Base-by-base conservation (phyloP, 2,113 vertebrate genomes). In the Anolis sagrei region DNA sequence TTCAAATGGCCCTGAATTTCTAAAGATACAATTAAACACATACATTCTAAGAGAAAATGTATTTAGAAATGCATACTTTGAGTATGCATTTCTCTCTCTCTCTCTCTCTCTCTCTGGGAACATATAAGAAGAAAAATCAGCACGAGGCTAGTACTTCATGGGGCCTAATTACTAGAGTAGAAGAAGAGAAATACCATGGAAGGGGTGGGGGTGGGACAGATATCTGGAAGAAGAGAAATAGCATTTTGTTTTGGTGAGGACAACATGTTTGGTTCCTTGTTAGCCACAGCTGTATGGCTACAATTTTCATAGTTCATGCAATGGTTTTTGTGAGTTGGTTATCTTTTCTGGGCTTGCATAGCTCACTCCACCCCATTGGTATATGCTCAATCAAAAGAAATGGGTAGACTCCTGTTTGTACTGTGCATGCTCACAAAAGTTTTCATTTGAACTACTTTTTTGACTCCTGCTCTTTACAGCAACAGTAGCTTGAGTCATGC, bases 11-110 rank as follows among this genome's bases (percentile, higher is more conserved):
- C 19, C 19, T 34, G 25, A 25, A 21, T 14, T 13, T 61, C 51
- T 78, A n/a, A 61, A 77, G 51, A 54, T 77, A n/a, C 27, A 77
- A 19, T 77, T 51, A 25, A 82, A 81, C 69, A 81, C 34, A 70
- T 72, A 21, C 9, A 34, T 72, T n/a, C 13, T 82, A 2, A 32
- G 32, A 82, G 10, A 18, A 72, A 82, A 70, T 49, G n/a, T 18
- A 39, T 66, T 76, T 80, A 64, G 54, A 62, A 81, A 81, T 70
- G 49, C 29, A 36, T 25, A 79, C 61, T 79, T 39, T 16, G n/a
- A 34, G 4, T 29, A n/a, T n/a, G n/a, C n/a, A n/a, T n/a, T n/a
- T n/a, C n/a, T n/a, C n/a, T n/a, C n/a, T n/a, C n/a, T n/a, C n/a
- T n/a, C n/a, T n/a, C n/a, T n/a, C n/a, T n/a, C n/a, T n/a, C n/a